Evolutionary conservation across 1,140 invertebrate genomes (phyloP).

Genomic region (Eumaeus atala): DNA sequence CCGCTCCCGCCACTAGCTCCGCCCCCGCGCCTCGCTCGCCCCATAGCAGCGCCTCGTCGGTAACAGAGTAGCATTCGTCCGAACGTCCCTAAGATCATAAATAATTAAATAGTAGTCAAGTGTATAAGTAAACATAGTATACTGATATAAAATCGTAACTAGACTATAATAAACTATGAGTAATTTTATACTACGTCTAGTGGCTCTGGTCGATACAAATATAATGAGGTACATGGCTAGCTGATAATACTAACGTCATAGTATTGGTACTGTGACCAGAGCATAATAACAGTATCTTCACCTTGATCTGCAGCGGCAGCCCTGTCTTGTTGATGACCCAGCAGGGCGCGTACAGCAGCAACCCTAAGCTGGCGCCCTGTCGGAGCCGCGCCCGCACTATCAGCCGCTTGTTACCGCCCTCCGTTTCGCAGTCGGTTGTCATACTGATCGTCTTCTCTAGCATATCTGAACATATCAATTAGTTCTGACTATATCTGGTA

Average conservation of each 20-base stretch:
- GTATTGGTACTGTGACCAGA: background rate
- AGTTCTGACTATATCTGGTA: background rate
- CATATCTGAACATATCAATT: conserved; percentile 35
- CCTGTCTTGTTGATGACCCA: conserved; percentile 95
- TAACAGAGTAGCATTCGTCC: conserved; percentile 43
- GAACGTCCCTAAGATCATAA: conserved; percentile 31
- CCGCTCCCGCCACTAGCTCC: conserved; percentile 24
- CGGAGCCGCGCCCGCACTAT: conserved; percentile 80
- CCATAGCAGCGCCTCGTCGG: conserved; percentile 50
- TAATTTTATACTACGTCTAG: no score
- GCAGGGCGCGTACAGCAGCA: conserved; percentile 87
- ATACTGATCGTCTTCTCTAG: conserved; percentile 75
- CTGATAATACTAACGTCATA: no score
- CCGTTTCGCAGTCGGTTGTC: conserved; percentile 79
- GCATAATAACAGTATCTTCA: conserved; percentile 35
- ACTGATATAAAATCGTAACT: no score
- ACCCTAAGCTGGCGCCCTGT: conserved; percentile 75
- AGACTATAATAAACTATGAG: no score
- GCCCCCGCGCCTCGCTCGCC: conserved; percentile 25
- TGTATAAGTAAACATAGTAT: no score
- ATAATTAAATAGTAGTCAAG: background rate
- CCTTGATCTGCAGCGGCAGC: conserved; percentile 84
- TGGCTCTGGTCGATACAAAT: no score
- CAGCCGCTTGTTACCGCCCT: conserved; percentile 79
- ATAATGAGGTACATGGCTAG: no score